Base-by-base conservation (phyloP, 2,888 invertebrate species). In the Scaptomyza polygonia region DNA sequence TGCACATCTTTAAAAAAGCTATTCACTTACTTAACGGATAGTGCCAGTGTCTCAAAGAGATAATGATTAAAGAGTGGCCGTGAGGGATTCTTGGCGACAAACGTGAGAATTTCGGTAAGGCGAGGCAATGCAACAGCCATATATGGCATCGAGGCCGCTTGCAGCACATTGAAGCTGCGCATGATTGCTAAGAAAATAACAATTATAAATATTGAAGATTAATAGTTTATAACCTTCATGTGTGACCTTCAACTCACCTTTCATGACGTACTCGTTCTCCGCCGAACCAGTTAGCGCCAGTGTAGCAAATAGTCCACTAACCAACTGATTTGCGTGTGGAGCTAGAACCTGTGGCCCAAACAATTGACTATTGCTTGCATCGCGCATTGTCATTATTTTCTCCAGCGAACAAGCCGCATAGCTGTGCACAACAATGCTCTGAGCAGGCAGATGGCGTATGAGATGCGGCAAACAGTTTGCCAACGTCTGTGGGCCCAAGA, bases 11-110 rank as follows among this genome's bases (percentile, higher is more conserved):
- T 18, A 9, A 44, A 39, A 30, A 11, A 34, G 6, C 44, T 7
- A 32, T 30, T 32, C 1, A 93, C 94, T 93, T 90, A 96, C 96
- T 95, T 95, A n/a, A 97, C 95, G 4, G 96, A 94, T 44, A 99
- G 92, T 27, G 98, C 97, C 40, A 99, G 93, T 0, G 97, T 96
- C 93, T 99, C 99, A 90, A 99, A 99, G 36, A 99, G 93, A 92
- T 97, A 99, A 91, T 99, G 99, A 93, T 99, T 99, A 93, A 99
- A 99, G 91, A 98, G 97, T 0, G 99, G 99, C 86, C 98, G 97
- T 85, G 97, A 97, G 0, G 99, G 97, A 93, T 99, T 99, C 93
- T 97, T 97, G 55, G 98, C 94, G 29, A 98, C 97, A 34, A 94
- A 92, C 5, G 95, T 92, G 43, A 99, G 92, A 91, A 97, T 97